These are phyloP conservation scores for Diadumene lineata DNA, from an alignment of 92 coral and sea anemone species.

Conservation along the genomic window DNA sequence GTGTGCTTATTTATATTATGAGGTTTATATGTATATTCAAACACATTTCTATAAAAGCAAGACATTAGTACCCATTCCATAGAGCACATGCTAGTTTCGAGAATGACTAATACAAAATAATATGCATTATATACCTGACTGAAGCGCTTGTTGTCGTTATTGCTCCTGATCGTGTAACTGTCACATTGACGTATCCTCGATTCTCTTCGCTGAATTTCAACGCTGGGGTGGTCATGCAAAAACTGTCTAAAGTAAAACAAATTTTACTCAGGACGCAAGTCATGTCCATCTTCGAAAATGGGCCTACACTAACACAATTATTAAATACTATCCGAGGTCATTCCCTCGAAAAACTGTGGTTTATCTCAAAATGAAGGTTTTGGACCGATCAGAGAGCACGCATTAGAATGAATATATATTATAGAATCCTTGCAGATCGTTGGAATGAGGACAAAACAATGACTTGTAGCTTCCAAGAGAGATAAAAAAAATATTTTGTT, in stretches of 20 bases:
- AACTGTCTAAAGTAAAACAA: not conserved
- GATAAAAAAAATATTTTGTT: too few species aligned
- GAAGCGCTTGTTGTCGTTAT: not conserved
- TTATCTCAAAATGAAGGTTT: too few species aligned
- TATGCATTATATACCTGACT: not conserved
- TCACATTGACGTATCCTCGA: not conserved
- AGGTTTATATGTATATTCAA: too few species aligned
- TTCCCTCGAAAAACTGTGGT: too few species aligned
- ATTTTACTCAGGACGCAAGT: too few species aligned
- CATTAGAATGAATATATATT: too few species aligned
- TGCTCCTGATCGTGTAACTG: slow-evolving; percentile 10
- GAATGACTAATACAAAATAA: not conserved
- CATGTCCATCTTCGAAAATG: not conserved
- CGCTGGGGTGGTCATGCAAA: not conserved
- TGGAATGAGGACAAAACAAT: too few species aligned
- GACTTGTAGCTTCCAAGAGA: too few species aligned
- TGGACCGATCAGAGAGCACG: too few species aligned
- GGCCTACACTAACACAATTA: not conserved
- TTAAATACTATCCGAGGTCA: not conserved
- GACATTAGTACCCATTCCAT: not conserved
- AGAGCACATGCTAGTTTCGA: not conserved
- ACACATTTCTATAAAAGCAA: too few species aligned
- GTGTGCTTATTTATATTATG: too few species aligned
- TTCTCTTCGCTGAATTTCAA: not conserved
- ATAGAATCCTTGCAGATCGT: too few species aligned